Evolutionary conservation across 2,113 vertebrate genomes (phyloP), one percentile per base, ranked within the genome.

Genomic region (Crotalus horridus): DNA sequence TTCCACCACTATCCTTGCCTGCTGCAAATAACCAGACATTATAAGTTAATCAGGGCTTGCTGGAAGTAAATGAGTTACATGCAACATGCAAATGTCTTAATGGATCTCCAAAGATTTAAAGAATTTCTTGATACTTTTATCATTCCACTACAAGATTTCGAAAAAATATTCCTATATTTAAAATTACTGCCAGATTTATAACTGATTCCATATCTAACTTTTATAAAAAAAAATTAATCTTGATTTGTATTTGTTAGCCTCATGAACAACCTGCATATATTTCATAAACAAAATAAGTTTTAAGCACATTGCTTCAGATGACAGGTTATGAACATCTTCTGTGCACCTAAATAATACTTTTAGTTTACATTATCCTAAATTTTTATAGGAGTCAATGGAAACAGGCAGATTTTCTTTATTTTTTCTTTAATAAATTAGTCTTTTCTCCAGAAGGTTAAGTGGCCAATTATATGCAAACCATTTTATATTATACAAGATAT

Each of bases 131-230:
- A 59, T 13, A 13, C 94, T 96, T 97, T 96, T 96, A 97, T 96
- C 96, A 98, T 98, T 98, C 97, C 97, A 97, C 95, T 93, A 59
- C 92, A 97, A 94, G 92, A 97, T 96, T 93, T 95, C 0, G 95
- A 94, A 93, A 96, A 90, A 86, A 92, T 61, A 85, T 93, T 90
- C 96, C 90, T 95, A 93, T 90, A 64, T 93, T 87, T 92, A 94
- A 96, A 97, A 96, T 97, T 97, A 98, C 97, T 98, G 97, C 97
- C 97, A 98, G 94, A 94, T 98, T 98, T 97, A 92, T 98, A 98
- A 97, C 56, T 92, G 93, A 96, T 74, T 97, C 95, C 94, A 93
- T 97, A 93, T 96, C 90, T 95, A 94, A 95, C 94, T 96, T 98
- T 97, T 97, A 94, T 97, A 95, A 88, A 95, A 95, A 95, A 51